A percentile compares a stretch with the other conserved stretches of the same genome.
These are phyloP conservation scores for Tichodroma muraria DNA, from an alignment of 2,113 vertebrate species.

Conservation along the genomic window DNA sequence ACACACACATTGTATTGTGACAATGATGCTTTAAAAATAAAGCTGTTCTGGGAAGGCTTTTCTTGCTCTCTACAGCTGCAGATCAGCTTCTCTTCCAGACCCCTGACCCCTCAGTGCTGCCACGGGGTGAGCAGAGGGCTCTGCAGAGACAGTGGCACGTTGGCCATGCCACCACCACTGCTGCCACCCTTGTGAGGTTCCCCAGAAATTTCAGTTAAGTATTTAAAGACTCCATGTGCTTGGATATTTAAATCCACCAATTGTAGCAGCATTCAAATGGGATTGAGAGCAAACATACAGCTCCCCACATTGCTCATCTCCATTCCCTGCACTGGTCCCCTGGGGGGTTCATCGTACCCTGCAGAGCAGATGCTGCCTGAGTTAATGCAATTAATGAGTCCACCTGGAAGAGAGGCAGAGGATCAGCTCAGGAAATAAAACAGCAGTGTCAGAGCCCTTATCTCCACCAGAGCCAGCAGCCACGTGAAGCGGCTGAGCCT, in stretches of 20 bases:
- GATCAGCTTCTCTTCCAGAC: not conserved
- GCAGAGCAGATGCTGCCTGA: not conserved
- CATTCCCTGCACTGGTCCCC: not conserved
- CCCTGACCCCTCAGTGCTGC: not conserved
- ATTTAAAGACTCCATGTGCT: not conserved
- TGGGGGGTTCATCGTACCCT: not conserved
- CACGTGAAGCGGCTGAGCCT: not conserved
- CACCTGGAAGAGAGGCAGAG: not conserved
- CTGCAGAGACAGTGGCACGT: not conserved
- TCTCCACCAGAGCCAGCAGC: not conserved
- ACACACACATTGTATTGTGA: not conserved
- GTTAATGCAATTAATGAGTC: constrained; percentile 35
- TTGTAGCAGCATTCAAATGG: not conserved
- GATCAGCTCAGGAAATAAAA: not conserved
- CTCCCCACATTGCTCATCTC: not conserved
- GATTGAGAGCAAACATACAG: not conserved
- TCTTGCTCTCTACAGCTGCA: not conserved
- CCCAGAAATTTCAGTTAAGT: not conserved
- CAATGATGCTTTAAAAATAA: not conserved
- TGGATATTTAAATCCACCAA: not conserved
- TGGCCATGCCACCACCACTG: not conserved
- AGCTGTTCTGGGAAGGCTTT: not conserved
- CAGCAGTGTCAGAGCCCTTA: not conserved
- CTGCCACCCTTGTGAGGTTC: not conserved
- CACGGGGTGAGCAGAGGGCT: too few relatives aligned